phyloP scores from a whole-genome alignment of 2,888 invertebrate species.

The Limnephilus marmoratus region DNA sequence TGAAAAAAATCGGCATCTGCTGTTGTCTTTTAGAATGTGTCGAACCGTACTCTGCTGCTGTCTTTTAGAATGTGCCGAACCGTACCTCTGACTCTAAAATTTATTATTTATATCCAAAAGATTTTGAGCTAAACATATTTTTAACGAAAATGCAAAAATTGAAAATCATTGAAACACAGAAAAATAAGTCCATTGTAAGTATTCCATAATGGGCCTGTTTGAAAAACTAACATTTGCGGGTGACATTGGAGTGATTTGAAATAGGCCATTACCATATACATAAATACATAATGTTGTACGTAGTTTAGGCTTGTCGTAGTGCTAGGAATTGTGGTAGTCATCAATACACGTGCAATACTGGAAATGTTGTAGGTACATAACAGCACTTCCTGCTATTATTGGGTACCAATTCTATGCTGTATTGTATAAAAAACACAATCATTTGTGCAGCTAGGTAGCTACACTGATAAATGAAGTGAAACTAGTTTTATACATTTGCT shows the following conservation, averaged over 20 bases:
- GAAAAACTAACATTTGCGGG: neutral
- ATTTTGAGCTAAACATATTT: too few species aligned
- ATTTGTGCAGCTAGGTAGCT: neutral
- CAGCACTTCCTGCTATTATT: slow-evolving; percentile 16
- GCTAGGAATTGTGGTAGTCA: neutral
- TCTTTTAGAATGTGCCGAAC: too few species aligned
- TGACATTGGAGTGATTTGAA: neutral
- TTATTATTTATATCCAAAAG: too few species aligned
- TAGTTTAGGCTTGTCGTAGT: neutral
- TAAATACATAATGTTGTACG: neutral
- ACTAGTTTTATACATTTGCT: neutral
- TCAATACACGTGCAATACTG: neutral
- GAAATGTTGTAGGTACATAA: neutral
- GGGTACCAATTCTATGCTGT: neutral
- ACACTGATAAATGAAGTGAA: neutral
- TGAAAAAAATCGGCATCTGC: too few species aligned
- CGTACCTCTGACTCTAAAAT: too few species aligned
- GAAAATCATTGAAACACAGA: too few species aligned
- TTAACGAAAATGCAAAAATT: too few species aligned
- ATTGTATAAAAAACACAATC: neutral
- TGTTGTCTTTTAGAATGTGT: too few species aligned
- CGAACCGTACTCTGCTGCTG: too few species aligned
- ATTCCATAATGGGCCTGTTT: neutral
- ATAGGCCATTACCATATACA: neutral
- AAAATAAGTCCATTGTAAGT: neutral